Evolutionary conservation across 2,888 invertebrate genomes (phyloP), one percentile per base, ranked within the genome.

Genomic region (Lysandra bellargus): DNA sequence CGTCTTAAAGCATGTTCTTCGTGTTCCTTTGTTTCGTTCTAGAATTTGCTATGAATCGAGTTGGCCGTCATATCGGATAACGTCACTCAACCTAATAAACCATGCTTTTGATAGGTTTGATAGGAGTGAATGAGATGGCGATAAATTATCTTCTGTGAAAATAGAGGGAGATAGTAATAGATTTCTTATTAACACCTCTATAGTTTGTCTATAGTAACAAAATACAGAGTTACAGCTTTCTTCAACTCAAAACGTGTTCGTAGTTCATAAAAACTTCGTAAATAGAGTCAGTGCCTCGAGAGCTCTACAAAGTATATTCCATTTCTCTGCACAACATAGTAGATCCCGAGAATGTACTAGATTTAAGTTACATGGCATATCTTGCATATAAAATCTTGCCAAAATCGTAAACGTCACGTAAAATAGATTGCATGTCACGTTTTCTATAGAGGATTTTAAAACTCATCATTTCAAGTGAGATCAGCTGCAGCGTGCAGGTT

Each of bases 401-500:
- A 1, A 33, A 33, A 72, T 37, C 14, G 37, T 72, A 37, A 72
- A 14, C 33, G 17, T 6, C n/a, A n/a, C n/a, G 2, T 40, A 73
- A 40, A 37, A 61, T 44, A 37, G 77, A 49, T 17, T 73, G 78
- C 73, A 79, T 78, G 78, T 79, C 80, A 80, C 81, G 80, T 81
- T 64, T 81, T 81, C 81, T 79, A 80, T 81, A 80, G 30, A 74
- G 44, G 69, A 74, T 81, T 81, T 81, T 77, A 78, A 81, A 80
- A 69, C 33, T 69, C 69, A 81, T 74, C 80, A 74, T 75, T 80
- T 69, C 75, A 79, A 7, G 60, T 78, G 75, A n/a, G 74, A 74
- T 74, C 74, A 74, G 44, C 74, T 44, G 69, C 69, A 69, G 69
- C 69, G 69, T 69, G 33, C 69, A 14, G 33, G 69, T 33, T 23